Evolutionary conservation across 2,113 vertebrate genomes (phyloP), one percentile per base, ranked within the genome.

Genomic region (Psilopogon haemacephalus): DNA sequence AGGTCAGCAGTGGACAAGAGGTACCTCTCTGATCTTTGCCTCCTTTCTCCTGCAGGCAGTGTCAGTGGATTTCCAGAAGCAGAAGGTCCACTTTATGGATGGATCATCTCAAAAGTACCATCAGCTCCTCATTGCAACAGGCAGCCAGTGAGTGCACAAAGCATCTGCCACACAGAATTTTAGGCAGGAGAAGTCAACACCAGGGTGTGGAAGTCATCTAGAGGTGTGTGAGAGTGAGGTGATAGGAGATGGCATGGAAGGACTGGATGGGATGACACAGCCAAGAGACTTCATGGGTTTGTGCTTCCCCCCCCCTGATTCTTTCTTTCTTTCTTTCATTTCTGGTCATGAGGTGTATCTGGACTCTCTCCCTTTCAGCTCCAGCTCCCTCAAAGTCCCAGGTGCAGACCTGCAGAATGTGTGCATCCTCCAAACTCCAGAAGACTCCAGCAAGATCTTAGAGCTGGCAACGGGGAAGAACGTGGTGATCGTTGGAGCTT

Each of bases 41-140:
- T 56, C 42, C 35, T 73, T 40, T 28, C 30, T 86, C 28, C 89
- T 67, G 37, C 95, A 99, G 98, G 98, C 97, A 26, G 93, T 96
- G 48, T 98, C 95, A 0, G 96, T 99, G 68, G 96, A 98, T 86
- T 91, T 97, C 17, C 69, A 92, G 46, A 93, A 93, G 48, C 98
- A 98, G 90, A 87, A 16, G 23, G 97, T 98, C 40, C 86, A 5
- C 27, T 95, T 99, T 86, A 89, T 40, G 42, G 97, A 98, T 2
- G 97, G 98, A 2, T 94, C 95, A 28, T 76, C 44, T 21, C 98
- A 98, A 86, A 94, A 21, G 32, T 99, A 98, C 35, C 90, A 98
- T 35, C 97, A 98, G 91, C 97, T 99, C 40, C 98, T 99, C 56
- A 97, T 99, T 33, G 97, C 98, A 27, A 98, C 98, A 2, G 98